These are phyloP conservation scores for Pangasius djambal DNA, from an alignment of 2,797 vertebrate genomes.

Conservation along the genomic window DNA sequence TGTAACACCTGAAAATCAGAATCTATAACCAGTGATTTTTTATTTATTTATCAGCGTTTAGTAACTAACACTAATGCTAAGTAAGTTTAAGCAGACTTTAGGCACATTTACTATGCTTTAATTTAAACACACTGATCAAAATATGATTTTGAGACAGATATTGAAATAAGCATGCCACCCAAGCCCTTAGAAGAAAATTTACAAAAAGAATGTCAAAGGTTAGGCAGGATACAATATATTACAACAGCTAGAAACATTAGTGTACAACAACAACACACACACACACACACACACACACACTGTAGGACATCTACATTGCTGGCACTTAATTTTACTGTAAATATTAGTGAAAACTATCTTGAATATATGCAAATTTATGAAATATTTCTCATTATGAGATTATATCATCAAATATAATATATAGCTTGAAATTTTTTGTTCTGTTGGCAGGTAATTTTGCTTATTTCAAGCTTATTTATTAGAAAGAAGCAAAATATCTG, in stretches of 20 bases:
- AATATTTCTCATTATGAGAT: not conserved
- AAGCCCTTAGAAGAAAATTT: constrained; percentile 28
- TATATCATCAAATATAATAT: not conserved
- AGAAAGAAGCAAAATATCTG: not conserved
- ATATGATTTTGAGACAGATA: not conserved
- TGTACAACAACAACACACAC: constrained; percentile 2
- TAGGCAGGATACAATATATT: constrained; percentile 7
- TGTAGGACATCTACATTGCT: not conserved
- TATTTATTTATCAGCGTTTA: not conserved
- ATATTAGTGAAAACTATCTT: not conserved
- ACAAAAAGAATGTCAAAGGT: not conserved
- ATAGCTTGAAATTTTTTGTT: not conserved
- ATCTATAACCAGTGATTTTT: not conserved
- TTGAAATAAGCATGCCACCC: not conserved
- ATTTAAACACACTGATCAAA: not conserved
- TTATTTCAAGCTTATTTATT: not conserved
- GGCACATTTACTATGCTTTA: not conserved
- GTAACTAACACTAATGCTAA: not conserved
- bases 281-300: constrained; percentile 3
- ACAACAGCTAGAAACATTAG: not conserved
- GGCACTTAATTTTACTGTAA: not conserved
- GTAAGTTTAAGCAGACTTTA: not conserved
- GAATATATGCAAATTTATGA: not conserved
- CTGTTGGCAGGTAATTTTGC: not conserved
- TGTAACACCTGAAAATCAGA: not conserved